phyloP scores from a whole-genome alignment of 2,113 vertebrate genomes.

The Telmatochromis sp. region DNA sequence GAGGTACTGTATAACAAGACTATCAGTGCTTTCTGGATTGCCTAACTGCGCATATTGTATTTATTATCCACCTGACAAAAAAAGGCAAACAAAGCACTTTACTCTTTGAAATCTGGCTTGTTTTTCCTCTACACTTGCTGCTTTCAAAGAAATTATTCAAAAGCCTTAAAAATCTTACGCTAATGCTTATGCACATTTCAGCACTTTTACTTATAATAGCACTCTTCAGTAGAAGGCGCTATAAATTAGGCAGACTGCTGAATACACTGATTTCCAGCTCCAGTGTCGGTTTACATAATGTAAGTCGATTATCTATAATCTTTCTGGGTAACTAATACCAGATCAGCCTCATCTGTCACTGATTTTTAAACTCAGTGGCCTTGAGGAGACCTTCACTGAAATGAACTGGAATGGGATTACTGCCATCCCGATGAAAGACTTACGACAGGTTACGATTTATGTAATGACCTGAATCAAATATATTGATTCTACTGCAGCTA shows the following conservation, averaged over 20 bases:
- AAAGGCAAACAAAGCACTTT: background rate
- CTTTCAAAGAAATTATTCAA: background rate
- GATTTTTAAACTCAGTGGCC: background rate
- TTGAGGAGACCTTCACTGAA: constrained; percentile 15
- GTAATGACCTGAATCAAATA: background rate
- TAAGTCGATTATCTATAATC: background rate
- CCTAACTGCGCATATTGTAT: background rate
- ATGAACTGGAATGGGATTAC: background rate
- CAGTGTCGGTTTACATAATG: background rate
- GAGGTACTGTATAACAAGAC: background rate
- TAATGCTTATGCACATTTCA: background rate
- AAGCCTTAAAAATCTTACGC: background rate
- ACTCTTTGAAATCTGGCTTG: background rate
- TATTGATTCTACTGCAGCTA: background rate
- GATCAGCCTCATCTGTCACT: background rate
- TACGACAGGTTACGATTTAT: constrained; percentile 7
- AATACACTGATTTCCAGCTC: background rate
- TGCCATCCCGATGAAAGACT: background rate
- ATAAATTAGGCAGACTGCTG: background rate
- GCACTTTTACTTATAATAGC: background rate
- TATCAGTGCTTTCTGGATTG: background rate
- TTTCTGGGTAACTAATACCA: background rate
- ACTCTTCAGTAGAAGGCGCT: background rate
- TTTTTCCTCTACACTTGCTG: background rate
- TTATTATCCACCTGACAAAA: background rate